These are phyloP conservation scores for Gandaritis pyraliata DNA, from an alignment of 2,888 invertebrate genomes.

Conservation along the genomic window DNA sequence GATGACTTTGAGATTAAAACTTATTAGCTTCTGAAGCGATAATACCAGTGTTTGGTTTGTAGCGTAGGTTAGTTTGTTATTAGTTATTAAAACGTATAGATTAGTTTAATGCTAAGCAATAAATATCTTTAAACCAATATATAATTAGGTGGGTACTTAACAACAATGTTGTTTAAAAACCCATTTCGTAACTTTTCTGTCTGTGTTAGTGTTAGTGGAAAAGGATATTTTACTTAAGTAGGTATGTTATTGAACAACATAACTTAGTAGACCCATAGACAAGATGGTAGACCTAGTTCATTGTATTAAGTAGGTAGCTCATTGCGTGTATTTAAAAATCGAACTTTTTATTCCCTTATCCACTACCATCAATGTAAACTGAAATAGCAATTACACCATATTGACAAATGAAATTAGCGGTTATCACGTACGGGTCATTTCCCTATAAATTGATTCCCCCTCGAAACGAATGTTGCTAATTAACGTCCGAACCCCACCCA, in stretches of 20 bases:
- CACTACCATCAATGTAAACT: slow-evolving; percentile 18
- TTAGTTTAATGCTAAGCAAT: too few species aligned
- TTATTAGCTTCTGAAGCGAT: slow-evolving; percentile 5
- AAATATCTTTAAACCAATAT: too few species aligned
- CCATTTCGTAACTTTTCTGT: slow-evolving; percentile 19
- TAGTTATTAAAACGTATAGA: too few species aligned
- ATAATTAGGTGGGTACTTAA: too few species aligned
- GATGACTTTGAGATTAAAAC: slow-evolving; percentile 18
- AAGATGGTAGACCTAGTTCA: too few species aligned
- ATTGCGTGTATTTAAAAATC: slow-evolving; percentile 12
- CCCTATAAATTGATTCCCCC: slow-evolving; percentile 46
- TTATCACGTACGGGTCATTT: slow-evolving; percentile 39
- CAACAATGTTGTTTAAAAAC: neutral
- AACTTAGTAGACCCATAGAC: too few species aligned
- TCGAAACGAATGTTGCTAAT: slow-evolving; percentile 44
- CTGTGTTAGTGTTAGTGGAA: too few species aligned
- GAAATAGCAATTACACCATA: slow-evolving; percentile 38
- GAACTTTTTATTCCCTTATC: slow-evolving; percentile 11
- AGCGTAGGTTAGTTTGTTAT: too few species aligned
- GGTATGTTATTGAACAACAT: too few species aligned
- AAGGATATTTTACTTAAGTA: too few species aligned
- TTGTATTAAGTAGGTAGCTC: neutral
- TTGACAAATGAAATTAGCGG: slow-evolving; percentile 38
- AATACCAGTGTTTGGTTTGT: neutral
- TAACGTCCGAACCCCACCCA: slow-evolving; percentile 43